Conservation (phyloP, 2,888 invertebrate genomes). For the Pseudococcus jackbeardsleyi region DNA sequence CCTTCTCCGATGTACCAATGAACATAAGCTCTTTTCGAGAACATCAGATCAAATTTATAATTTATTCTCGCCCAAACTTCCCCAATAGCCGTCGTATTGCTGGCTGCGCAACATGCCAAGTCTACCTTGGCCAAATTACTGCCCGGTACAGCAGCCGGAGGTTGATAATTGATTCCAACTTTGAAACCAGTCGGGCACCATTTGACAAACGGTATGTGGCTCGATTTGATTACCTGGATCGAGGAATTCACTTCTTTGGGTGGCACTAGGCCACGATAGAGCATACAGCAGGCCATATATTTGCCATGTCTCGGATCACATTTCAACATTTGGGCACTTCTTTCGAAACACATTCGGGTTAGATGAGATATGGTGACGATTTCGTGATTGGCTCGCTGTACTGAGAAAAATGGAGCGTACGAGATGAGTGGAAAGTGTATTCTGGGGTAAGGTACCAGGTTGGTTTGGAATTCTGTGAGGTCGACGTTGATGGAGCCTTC, state of each 20-base stretch:
- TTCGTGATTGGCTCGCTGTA: constrained; percentile 33
- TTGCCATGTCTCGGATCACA: constrained; percentile 46
- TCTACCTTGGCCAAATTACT: constrained; percentile 35
- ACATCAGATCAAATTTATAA: constrained; percentile 56
- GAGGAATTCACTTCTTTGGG: constrained; percentile 55
- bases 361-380: background rate
- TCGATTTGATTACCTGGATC: constrained; percentile 39
- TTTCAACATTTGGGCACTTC: constrained; percentile 32
- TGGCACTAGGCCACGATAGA: constrained; percentile 44
- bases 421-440: constrained; percentile 55
- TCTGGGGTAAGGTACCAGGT: constrained; percentile 49
- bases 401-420: constrained; percentile 54
- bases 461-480: constrained; percentile 57
- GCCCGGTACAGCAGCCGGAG: constrained; percentile 45
- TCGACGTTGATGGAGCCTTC: constrained; percentile 54
- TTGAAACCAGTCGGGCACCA: constrained; percentile 59
- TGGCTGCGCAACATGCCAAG: constrained; percentile 51
- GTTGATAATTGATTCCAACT: constrained; percentile 55
- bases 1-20: constrained; percentile 57
- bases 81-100: constrained; percentile 51
- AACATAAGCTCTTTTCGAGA: constrained; percentile 56
- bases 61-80: constrained; percentile 55
- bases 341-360: constrained; percentile 49
- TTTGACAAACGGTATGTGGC: constrained; percentile 45
- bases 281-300: constrained; percentile 59